phyloP scores from a whole-genome alignment of 2,113 vertebrate species.

The Notarius lentiginosus region DNA sequence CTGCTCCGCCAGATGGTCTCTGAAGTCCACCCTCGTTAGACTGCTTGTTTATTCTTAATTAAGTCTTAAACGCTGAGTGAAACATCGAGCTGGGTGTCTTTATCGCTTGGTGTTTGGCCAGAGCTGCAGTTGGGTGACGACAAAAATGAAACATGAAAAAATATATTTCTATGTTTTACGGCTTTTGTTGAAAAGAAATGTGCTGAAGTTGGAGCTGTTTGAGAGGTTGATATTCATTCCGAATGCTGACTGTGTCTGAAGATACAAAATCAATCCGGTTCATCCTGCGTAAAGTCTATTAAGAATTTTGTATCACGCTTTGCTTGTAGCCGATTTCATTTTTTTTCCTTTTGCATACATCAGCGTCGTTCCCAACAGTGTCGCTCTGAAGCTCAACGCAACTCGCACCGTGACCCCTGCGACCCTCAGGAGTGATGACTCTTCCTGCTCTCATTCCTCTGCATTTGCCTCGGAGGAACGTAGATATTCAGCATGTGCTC shows the following conservation, averaged over 20 bases:
- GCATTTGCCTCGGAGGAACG: slow-evolving; percentile 36
- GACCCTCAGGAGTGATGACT: slow-evolving; percentile 23
- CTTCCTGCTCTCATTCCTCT: slow-evolving; percentile 36
- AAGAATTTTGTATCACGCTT: not conserved
- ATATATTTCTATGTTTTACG: too few relatives aligned
- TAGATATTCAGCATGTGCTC: slow-evolving; percentile 35
- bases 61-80: slow-evolving; percentile 29
- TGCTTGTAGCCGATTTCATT: not conserved
- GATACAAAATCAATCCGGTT: not conserved
- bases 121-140: not conserved
- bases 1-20: slow-evolving; percentile 48
- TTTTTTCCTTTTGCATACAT: not conserved
- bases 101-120: slow-evolving; percentile 12
- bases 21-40: slow-evolving; percentile 41
- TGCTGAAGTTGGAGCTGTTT: not conserved
- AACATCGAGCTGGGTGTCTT: slow-evolving; percentile 28
- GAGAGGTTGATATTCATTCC: not conserved
- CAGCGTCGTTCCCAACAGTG: not conserved
- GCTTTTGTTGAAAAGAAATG: slow-evolving; percentile 1
- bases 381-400: not conserved
- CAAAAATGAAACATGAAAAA: not conserved
- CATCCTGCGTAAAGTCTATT: not conserved
- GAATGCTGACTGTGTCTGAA: not conserved
- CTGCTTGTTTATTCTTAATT: slow-evolving; percentile 45
- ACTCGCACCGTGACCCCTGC: not conserved